phyloP scores from a whole-genome alignment of 2,113 vertebrate genomes.

The Heterotis niloticus region DNA sequence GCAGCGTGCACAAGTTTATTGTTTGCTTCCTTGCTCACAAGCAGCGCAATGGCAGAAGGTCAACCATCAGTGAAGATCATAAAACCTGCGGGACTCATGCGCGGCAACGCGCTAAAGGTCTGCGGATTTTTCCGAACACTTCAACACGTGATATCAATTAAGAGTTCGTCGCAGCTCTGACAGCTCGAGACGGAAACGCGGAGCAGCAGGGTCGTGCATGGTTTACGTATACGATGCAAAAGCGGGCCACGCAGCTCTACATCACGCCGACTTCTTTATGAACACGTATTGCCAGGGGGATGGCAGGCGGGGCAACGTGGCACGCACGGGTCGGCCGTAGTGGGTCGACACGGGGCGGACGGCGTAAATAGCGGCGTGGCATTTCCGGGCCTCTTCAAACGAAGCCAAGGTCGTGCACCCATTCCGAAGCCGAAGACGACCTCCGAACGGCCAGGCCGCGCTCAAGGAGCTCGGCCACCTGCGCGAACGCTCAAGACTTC shows the following conservation, averaged over 20 bases:
- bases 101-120: constrained; percentile 24
- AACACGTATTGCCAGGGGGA: constrained; percentile 27
- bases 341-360: neutral
- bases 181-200: constrained; percentile 57
- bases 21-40: neutral
- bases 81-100: constrained; percentile 26
- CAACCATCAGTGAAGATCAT: neutral
- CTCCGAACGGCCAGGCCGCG: constrained; percentile 23
- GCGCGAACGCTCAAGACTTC: constrained; percentile 62
- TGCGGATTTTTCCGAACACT: constrained; percentile 14
- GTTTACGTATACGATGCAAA: constrained; percentile 61
- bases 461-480: constrained; percentile 48
- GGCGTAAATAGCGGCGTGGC: constrained; percentile 28
- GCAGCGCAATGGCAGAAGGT: neutral
- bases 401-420: constrained; percentile 50
- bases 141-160: constrained; percentile 67
- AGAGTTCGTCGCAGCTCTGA: constrained; percentile 53
- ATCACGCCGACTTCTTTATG: constrained; percentile 25
- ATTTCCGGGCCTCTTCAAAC: constrained; percentile 41
- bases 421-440: constrained; percentile 37
- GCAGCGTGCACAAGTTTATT: neutral
- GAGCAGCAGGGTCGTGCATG: constrained; percentile 58
- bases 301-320: constrained; percentile 5
- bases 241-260: constrained; percentile 36
- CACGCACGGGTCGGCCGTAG: constrained; percentile 15